Base-by-base conservation (phyloP, 92 coral and sea anemone species). In the Porites rus region DNA sequence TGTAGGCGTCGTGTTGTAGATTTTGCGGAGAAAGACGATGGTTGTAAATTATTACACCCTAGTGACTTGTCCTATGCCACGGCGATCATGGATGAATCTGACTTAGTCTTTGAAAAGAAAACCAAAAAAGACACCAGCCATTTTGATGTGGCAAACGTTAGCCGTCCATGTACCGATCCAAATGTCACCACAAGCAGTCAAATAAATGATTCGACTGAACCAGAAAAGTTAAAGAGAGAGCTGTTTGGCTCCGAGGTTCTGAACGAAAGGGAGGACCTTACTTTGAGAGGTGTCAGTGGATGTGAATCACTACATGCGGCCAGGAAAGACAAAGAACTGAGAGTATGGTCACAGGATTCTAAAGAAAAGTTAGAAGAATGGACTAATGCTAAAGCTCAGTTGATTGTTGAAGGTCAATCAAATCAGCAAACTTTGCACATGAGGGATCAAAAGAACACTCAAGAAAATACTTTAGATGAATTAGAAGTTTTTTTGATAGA, bases 401-500 rank as follows among this genome's bases (percentile, higher is more conserved):
- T 31, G 31, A 20, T 31, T 52, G 28, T 74, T 16, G 76, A 51
- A 50, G 50, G 25, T 72, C 76, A 43, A 74, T 52, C 78, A 51
- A n/a, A 10, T 4, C 18, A 74, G 14, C 78, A 51, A 74, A 51
- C 65, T 24, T 74, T 74, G 22, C 78, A 51, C 50, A 1, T n/a
- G 63, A 31, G 54, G 78, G 21, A 74, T 38, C 46, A 38, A 38
- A 38, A 38, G 7, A 38, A 38, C 46, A 38, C 46, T 74, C 78
- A n/a, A 54, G 28, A 74, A 74, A 52, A 31, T 20, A 74, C 12
- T 74, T 19, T 74, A 17, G 78, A 74, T 10, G 78, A 74, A 74
- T 31, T 74, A 74, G 78, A 74, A 54, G 78, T 53, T 4, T 71
- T 82, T 69, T 75, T 82, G 68, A 68, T 31, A 18, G 87, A 82